Percentiles rank a stretch among this genome's conserved stretches.
Evolutionary conservation across 1,140 invertebrate genomes (phyloP).

Genomic region (Teleopsis dalmanni): DNA sequence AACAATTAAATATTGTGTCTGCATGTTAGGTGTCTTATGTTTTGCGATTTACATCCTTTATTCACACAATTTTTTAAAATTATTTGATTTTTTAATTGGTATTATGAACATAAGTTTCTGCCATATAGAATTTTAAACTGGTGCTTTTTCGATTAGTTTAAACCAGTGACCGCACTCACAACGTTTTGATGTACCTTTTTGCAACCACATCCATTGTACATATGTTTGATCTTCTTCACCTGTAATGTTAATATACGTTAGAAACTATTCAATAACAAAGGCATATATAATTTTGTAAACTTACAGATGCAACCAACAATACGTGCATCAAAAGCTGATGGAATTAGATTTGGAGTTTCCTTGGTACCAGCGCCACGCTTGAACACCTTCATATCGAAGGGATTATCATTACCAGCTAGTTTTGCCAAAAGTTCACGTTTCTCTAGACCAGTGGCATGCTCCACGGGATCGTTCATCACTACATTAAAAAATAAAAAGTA

Average conservation of each 20-base stretch:
- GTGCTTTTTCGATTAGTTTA: constrained; percentile 70
- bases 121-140: no score
- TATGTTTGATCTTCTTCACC: constrained; percentile 80
- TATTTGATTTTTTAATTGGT: no score
- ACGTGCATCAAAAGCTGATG: constrained; percentile 79
- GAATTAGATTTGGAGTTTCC: constrained; percentile 79
- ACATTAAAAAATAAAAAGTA: constrained; percentile 22
- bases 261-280: background rate
- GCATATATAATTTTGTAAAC: constrained; percentile 19
- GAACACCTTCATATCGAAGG: constrained; percentile 75
- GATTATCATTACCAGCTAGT: constrained; percentile 82
- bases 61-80: no score
- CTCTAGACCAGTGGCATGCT: constrained; percentile 88
- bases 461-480: constrained; percentile 76
- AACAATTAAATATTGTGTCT: no score
- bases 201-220: constrained; percentile 91
- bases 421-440: constrained; percentile 79
- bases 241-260: constrained; percentile 17
- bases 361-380: constrained; percentile 76
- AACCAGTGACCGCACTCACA: constrained; percentile 97
- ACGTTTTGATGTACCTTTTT: constrained; percentile 77
- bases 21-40: no score
- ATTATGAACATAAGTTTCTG: no score
- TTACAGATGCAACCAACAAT: constrained; percentile 91
- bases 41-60: no score